These are phyloP conservation scores for Chironomus striatipennis DNA, from an alignment of 1,140 invertebrate genomes.

Conservation along the genomic window DNA sequence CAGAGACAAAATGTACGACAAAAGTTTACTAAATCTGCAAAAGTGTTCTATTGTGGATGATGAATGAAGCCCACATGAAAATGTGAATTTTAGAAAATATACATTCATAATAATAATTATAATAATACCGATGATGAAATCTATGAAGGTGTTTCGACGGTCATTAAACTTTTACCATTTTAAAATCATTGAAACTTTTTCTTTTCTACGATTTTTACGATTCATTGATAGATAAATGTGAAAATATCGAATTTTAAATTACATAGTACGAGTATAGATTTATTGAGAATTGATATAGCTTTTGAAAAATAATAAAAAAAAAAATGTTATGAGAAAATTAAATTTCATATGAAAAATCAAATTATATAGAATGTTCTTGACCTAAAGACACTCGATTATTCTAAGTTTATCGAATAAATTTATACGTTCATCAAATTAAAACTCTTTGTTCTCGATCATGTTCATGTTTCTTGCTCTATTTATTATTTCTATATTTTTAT, in stretches of 20 bases:
- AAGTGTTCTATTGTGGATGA: neutral
- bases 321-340: neutral
- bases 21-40: no score
- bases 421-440: no score
- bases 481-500: neutral
- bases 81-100: no score
- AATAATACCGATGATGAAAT: neutral
- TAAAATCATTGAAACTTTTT: no score
- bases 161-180: neutral
- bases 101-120: no score
- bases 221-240: neutral
- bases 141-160: neutral
- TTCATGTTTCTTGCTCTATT: neutral
- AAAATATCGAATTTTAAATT: neutral
- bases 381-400: conserved; percentile 2
- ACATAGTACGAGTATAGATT: neutral
- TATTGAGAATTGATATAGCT: no score
- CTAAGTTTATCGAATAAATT: neutral
- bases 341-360: neutral
- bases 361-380: neutral
- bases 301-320: no score
- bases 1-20: no score
- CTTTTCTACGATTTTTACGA: neutral
- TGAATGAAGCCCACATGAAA: neutral
- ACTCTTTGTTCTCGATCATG: neutral